phyloP scores from a whole-genome alignment of 2,113 vertebrate genomes.

The Apodemus sylvaticus region DNA sequence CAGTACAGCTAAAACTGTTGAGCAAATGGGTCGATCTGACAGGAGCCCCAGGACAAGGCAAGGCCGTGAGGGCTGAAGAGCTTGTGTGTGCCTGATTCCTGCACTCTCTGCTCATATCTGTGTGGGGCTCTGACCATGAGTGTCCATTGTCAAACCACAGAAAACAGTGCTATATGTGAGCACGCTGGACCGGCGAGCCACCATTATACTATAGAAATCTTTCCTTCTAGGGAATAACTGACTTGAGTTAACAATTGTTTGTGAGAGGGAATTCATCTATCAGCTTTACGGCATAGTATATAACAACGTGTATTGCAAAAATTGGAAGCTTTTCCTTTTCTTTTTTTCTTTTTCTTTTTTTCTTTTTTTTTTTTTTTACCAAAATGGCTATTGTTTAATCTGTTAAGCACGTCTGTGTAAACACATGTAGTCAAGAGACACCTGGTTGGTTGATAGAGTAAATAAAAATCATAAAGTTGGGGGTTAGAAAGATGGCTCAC shows the following conservation, averaged over 20 bases:
- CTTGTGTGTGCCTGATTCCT: not conserved
- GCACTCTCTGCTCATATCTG: not conserved
- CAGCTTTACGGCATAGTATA: not conserved
- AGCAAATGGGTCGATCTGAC: not conserved
- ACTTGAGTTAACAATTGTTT: not conserved
- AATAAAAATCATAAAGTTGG: conserved; percentile 1
- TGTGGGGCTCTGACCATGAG: not conserved
- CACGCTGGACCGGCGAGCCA: not conserved
- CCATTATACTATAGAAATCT: not conserved
- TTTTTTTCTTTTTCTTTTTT: too few relatives aligned
- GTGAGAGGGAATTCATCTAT: not conserved
- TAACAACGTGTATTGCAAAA: not conserved
- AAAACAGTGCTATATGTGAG: not conserved
- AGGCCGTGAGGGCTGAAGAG: not conserved
- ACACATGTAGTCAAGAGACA: not conserved
- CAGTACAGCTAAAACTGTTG: not conserved
- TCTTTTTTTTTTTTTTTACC: too few relatives aligned
- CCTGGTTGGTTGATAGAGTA: not conserved
- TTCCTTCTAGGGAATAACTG: not conserved
- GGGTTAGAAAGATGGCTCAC: not conserved
- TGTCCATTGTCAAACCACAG: not conserved
- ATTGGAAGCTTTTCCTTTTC: not conserved
- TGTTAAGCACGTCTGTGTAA: not conserved
- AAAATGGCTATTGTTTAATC: not conserved
- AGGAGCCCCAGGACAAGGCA: not conserved